Conservation (phyloP, 2,113 vertebrate genomes). For the Syrrhaptes paradoxus region DNA sequence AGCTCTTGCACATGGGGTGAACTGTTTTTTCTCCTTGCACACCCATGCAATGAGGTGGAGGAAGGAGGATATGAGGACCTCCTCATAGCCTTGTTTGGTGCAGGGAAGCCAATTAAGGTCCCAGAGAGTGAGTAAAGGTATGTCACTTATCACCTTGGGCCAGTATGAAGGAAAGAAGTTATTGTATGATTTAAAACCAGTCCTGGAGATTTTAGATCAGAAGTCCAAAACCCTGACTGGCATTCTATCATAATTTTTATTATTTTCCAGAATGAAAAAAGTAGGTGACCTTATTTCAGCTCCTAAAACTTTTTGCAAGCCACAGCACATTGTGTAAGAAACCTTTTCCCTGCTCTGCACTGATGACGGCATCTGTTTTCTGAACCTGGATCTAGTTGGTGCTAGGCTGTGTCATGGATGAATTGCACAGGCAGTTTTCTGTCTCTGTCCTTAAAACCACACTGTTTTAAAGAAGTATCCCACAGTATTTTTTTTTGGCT, state of each 20-base stretch:
- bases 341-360: not conserved
- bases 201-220: not conserved
- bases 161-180: not conserved
- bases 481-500: not conserved
- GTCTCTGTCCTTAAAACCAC: constrained; percentile 2
- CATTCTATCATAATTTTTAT: not conserved
- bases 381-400: not conserved
- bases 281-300: constrained; percentile 12
- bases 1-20: not conserved
- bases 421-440: not conserved
- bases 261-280: not conserved
- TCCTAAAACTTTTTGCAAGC: not conserved
- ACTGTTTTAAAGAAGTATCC: not conserved
- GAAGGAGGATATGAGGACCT: not conserved
- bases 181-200: not conserved
- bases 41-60: not conserved
- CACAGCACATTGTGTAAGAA: not conserved
- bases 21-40: not conserved
- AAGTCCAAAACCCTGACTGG: not conserved
- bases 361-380: not conserved
- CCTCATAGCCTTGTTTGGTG: not conserved
- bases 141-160: not conserved
- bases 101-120: not conserved
- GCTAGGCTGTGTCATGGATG: not conserved
- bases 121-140: not conserved